Evolutionary conservation across 2,797 vertebrate species (phyloP), one percentile per base, ranked within the genome.

Genomic region (Sebastes baramenuke): DNA sequence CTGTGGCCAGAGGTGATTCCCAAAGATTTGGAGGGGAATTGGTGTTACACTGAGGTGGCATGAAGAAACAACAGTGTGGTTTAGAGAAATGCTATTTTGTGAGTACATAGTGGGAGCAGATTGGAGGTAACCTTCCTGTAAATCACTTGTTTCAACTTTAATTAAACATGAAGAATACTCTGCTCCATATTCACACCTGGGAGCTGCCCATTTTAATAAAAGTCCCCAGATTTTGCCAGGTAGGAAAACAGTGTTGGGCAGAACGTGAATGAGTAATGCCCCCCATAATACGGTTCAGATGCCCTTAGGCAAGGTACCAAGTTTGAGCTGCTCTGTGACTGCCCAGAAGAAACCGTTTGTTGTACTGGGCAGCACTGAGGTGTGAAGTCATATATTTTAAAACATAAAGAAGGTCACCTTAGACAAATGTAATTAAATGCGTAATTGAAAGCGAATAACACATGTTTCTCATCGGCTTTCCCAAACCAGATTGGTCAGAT

Each of bases 321-420:
- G 22, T 54, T 60, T 18, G 59, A 46, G 64, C 32, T 49, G 4
- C 27, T 60, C 22, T n/a, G 12, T 60, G 72, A 66, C 55, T n/a
- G 12, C 24, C 13, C n/a, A 29, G 30, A 49, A 29, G 36, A 61
- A 60, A 27, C 32, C 11, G 4, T 55, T 8, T 66, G 61, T 62
- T 77, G 52, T 56, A 5, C 65, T 80, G 79, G 62, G 73, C 70
- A 80, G 71, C 49, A 4, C 9, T 27, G 11, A 13, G 27, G 55
- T 69, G 65, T 87, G 79, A 84, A 36, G 70, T 83, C 72, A 84
- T 87, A 55, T 74, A 34, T 86, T 84, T 79, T 75, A 32, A 42
- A 46, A 77, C 54, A 49, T 75, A 38, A 79, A 54, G 22, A 25
- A 74, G 72, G 83, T 79, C 80, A 46, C 67, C 14, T 22, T 62